Evolutionary conservation across 1,140 invertebrate genomes (phyloP).

Genomic region (Bicyclus anynana): DNA sequence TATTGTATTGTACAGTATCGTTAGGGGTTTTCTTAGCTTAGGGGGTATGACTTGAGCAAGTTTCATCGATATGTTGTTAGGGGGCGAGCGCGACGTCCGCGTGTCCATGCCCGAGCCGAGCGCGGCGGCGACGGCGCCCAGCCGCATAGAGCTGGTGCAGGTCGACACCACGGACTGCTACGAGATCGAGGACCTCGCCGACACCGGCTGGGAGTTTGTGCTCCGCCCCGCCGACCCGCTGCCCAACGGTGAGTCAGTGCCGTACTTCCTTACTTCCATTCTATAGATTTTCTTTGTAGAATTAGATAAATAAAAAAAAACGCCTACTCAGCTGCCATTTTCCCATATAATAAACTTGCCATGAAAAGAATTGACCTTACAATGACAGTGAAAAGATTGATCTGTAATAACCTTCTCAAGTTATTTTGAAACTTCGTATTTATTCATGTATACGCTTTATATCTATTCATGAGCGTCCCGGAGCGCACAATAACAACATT

Average conservation of each 20-base stretch:
- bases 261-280: too few relatives aligned
- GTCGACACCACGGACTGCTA: slow-evolving; percentile 69
- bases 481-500: not conserved
- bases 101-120: slow-evolving; percentile 30
- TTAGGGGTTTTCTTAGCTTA: too few relatives aligned
- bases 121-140: slow-evolving; percentile 15
- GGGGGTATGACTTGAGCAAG: too few relatives aligned
- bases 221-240: not conserved
- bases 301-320: too few relatives aligned
- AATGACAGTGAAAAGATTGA: too few relatives aligned
- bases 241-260: not conserved
- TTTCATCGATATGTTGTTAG: slow-evolving; percentile 15
- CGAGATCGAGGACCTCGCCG: slow-evolving; percentile 71
- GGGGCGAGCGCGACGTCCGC: slow-evolving; percentile 47
- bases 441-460: not conserved
- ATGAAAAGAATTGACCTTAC: too few relatives aligned
- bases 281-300: too few relatives aligned
- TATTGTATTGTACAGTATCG: too few relatives aligned
- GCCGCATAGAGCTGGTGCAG: slow-evolving; percentile 27
- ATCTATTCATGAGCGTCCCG: not conserved
- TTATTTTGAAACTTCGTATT: too few relatives aligned
- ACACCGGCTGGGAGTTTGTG: slow-evolving; percentile 72
- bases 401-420: too few relatives aligned
- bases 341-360: too few relatives aligned
- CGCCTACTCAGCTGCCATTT: too few relatives aligned